Percentiles rank a stretch among this genome's conserved stretches.
These are phyloP conservation scores for Eumeta japonica DNA, from an alignment of 1,140 invertebrate species.

Conservation along the genomic window DNA sequence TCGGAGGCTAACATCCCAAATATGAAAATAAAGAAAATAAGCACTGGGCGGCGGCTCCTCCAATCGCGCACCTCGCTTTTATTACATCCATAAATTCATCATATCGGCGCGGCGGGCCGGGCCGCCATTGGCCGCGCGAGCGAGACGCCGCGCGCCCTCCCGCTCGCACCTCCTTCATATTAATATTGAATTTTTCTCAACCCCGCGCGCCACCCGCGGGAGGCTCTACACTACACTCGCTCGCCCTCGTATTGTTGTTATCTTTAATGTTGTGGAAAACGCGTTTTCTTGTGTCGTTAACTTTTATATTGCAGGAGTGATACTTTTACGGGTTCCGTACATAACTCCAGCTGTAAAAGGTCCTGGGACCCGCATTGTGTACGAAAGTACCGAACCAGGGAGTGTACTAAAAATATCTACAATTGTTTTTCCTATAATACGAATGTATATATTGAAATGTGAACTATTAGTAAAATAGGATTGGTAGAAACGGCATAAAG, in stretches of 20 bases:
- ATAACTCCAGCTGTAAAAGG: no score
- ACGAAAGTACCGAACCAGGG: no score
- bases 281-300: constrained; percentile 59
- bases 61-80: constrained; percentile 59
- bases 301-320: constrained; percentile 58
- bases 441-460: no score
- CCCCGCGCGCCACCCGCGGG: constrained; percentile 49
- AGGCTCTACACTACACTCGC: constrained; percentile 52
- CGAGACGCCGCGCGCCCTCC: constrained; percentile 41
- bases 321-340: constrained; percentile 53
- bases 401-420: no score
- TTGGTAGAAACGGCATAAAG: no score
- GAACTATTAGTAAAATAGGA: no score
- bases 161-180: constrained; percentile 61
- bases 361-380: no score
- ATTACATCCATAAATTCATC: constrained; percentile 66
- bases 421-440: no score
- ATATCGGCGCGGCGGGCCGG: constrained; percentile 50
- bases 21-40: constrained; percentile 59
- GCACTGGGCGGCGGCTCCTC: constrained; percentile 46
- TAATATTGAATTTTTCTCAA: constrained; percentile 64
- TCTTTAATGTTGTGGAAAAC: constrained; percentile 59
- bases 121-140: constrained; percentile 57
- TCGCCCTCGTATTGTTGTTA: constrained; percentile 56
- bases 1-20: constrained; percentile 45